Evolutionary conservation across 1,140 invertebrate species (phyloP).

Genomic region (Formica selysi): DNA sequence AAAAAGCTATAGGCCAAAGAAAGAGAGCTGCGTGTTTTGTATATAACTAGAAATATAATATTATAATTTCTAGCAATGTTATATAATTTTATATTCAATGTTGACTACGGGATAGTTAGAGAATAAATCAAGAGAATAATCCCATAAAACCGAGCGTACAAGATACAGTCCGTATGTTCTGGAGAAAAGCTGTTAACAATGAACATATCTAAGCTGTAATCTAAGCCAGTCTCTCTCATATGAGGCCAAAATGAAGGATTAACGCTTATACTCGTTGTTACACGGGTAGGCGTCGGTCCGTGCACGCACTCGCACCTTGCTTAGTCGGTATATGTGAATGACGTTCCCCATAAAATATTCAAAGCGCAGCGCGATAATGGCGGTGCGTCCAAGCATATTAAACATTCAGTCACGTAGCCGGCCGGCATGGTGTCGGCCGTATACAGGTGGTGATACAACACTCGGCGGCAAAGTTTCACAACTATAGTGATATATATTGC

Average conservation of each 20-base stretch:
- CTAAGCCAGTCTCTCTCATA: slow-evolving; percentile 41
- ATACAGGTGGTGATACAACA: slow-evolving; percentile 71
- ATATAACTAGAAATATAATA: not conserved
- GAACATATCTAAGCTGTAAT: slow-evolving; percentile 33
- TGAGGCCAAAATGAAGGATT: slow-evolving; percentile 62
- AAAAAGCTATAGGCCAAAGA: too few relatives aligned
- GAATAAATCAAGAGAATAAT: slow-evolving; percentile 47
- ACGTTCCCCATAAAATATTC: slow-evolving; percentile 73
- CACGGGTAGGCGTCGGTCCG: not conserved
- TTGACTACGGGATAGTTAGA: not conserved
- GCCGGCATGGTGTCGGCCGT: slow-evolving; percentile 17
- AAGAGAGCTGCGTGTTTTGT: too few relatives aligned
- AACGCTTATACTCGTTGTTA: slow-evolving; percentile 55
- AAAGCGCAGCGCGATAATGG: slow-evolving; percentile 76
- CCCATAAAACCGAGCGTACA: not conserved
- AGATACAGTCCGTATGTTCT: slow-evolving; percentile 12
- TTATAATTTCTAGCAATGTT: not conserved
- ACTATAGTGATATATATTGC: slow-evolving; percentile 52
- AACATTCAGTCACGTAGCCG: slow-evolving; percentile 74
- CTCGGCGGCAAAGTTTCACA: slow-evolving; percentile 60
- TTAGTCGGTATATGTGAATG: slow-evolving; percentile 57
- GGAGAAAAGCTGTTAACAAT: slow-evolving; percentile 37
- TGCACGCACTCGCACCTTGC: not conserved
- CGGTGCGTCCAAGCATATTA: slow-evolving; percentile 75
- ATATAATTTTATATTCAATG: not conserved